A percentile compares a stretch with the other conserved stretches of the same genome.
phyloP scores from a whole-genome alignment of 2,797 vertebrate genomes.

The Crenichthys baileyi region DNA sequence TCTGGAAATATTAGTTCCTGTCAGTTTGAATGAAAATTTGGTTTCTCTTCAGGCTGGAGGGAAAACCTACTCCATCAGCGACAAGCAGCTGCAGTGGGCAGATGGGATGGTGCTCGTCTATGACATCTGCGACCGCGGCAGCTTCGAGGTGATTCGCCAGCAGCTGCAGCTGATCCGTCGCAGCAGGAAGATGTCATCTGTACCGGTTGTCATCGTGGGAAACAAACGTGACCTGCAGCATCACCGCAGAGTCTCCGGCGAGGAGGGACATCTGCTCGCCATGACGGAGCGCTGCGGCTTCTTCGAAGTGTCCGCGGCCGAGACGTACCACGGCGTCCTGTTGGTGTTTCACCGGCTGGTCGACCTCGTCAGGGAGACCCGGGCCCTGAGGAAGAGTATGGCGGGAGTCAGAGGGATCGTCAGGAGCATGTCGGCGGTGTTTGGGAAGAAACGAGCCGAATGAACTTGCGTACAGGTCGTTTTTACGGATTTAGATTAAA shows the following conservation, averaged over 20 bases:
- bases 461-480: conserved; percentile 1
- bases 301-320: conserved; percentile 79
- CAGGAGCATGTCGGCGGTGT: conserved; percentile 75
- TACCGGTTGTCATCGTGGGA: conserved; percentile 73
- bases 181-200: conserved; percentile 46
- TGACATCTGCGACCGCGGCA: conserved; percentile 79
- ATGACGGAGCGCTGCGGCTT: conserved; percentile 73
- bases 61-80: conserved; percentile 43
- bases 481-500: background rate
- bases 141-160: conserved; percentile 71
- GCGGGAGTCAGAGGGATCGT: conserved; percentile 75
- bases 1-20: background rate
- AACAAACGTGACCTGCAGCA: conserved; percentile 80
- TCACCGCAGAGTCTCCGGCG: conserved; percentile 70
- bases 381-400: conserved; percentile 62
- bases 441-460: conserved; percentile 75
- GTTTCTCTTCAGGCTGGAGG: conserved; percentile 47
- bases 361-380: conserved; percentile 67
- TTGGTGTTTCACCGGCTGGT: conserved; percentile 78
- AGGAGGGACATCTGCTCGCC: conserved; percentile 76
- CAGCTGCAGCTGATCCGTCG: conserved; percentile 69
- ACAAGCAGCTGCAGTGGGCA: conserved; percentile 80
- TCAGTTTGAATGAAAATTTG: background rate
- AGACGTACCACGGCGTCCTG: conserved; percentile 77
- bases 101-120: conserved; percentile 81